These are phyloP conservation scores for Drosophila tani DNA, from an alignment of 1,140 invertebrate species.

Conservation along the genomic window DNA sequence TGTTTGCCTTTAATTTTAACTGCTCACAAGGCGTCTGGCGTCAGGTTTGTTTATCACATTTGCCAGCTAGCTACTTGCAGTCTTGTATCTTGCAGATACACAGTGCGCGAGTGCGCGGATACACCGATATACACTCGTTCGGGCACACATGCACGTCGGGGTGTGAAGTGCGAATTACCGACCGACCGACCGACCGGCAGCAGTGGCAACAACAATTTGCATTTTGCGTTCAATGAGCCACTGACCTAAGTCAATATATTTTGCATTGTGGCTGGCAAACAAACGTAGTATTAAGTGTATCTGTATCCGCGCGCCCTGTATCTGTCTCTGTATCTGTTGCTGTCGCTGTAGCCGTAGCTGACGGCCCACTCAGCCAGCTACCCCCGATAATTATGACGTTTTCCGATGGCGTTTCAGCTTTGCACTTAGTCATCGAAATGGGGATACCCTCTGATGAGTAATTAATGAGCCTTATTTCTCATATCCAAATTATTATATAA, in stretches of 20 bases:
- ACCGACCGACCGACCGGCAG: slow-evolving; percentile 47
- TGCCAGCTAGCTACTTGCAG: slow-evolving; percentile 74
- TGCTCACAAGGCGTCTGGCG: slow-evolving; percentile 64
- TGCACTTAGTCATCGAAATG: slow-evolving; percentile 18
- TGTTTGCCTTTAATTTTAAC: slow-evolving; percentile 70
- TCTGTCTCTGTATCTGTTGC: slow-evolving; percentile 19
- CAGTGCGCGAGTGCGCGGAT: slow-evolving; percentile 1
- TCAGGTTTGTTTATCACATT: slow-evolving; percentile 80
- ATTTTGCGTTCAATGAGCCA: slow-evolving; percentile 84
- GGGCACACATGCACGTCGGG: slow-evolving; percentile 26
- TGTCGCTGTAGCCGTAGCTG: slow-evolving; percentile 41
- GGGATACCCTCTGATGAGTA: slow-evolving; percentile 6
- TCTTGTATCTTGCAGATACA: slow-evolving; percentile 74
- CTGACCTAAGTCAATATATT: slow-evolving; percentile 83
- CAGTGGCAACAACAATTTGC: slow-evolving; percentile 77
- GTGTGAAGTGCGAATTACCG: slow-evolving; percentile 80
- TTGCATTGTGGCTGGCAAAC: slow-evolving; percentile 70
- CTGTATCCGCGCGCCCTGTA: slow-evolving; percentile 47
- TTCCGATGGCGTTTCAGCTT: slow-evolving; percentile 34
- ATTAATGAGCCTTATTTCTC: not conserved
- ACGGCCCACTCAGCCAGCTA: slow-evolving; percentile 60
- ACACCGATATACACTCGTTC: slow-evolving; percentile 17
- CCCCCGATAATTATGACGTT: slow-evolving; percentile 79
- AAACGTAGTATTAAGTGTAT: slow-evolving; percentile 54
- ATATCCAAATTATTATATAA: no score